phyloP scores from a whole-genome alignment of 2,797 vertebrate genomes.

The Spinus pinus region DNA sequence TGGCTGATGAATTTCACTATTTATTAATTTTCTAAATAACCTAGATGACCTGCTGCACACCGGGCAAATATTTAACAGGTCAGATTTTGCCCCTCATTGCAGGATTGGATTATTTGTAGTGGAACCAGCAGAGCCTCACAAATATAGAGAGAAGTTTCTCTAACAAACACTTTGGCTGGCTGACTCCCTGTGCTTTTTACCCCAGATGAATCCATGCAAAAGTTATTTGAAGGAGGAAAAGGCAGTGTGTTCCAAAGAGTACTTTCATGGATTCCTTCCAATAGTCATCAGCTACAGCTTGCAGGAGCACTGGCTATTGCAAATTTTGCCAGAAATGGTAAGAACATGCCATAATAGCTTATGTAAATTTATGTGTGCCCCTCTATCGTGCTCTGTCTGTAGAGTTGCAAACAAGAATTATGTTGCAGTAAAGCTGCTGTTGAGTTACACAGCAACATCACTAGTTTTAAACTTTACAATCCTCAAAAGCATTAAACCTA shows the following conservation, averaged over 20 bases:
- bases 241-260: constrained; percentile 96
- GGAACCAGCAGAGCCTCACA: background rate
- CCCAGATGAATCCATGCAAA: constrained; percentile 98
- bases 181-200: constrained; percentile 24
- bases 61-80: background rate
- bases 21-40: background rate
- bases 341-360: constrained; percentile 23
- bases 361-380: background rate
- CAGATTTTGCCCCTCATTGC: background rate
- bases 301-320: constrained; percentile 95
- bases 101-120: background rate
- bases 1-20: background rate
- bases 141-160: background rate
- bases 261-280: constrained; percentile 95
- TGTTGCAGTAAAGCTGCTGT: background rate
- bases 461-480: background rate
- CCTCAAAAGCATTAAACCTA: background rate
- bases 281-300: constrained; percentile 95
- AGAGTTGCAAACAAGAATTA: background rate
- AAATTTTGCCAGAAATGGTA: constrained; percentile 98
- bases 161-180: background rate
- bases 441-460: background rate
- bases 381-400: background rate
- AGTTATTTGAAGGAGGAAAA: constrained; percentile 95
- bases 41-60: background rate